Conservation (phyloP, 2,797 vertebrate species). For the Geotrypetes seraphini region DNA sequence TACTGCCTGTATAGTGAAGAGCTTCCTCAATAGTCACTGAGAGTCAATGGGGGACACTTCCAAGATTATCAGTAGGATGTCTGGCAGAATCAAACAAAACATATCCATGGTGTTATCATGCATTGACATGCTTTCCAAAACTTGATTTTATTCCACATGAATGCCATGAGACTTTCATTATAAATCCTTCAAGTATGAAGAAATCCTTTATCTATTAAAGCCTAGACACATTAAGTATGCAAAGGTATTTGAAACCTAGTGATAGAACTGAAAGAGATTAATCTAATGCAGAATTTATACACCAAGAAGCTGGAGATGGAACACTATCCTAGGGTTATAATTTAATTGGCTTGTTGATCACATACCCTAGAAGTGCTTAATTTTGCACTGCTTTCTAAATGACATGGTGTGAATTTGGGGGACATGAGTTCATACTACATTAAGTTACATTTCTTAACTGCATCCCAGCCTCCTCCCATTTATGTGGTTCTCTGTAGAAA, state of each 20-base stretch:
- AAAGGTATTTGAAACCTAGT: conserved; percentile 46
- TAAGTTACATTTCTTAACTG: too few species aligned
- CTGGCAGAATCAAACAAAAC: too few species aligned
- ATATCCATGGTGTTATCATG: too few species aligned
- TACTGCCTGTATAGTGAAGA: too few species aligned
- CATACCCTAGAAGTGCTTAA: conserved; percentile 14
- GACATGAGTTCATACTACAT: conserved; percentile 14
- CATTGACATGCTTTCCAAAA: too few species aligned
- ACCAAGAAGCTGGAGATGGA: conserved; percentile 22
- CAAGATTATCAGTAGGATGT: too few species aligned
- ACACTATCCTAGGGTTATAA: conserved; percentile 28
- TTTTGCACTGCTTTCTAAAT: conserved; percentile 36
- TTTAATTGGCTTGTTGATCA: conserved; percentile 32
- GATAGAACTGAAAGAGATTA: conserved; percentile 51
- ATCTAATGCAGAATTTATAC: conserved; percentile 34
- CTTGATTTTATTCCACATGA: conserved; percentile 10
- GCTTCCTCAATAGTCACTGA: too few species aligned
- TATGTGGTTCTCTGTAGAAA: too few species aligned
- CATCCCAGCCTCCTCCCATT: too few species aligned
- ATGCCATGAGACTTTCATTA: conserved; percentile 36
- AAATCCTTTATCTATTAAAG: conserved; percentile 49
- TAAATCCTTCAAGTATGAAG: conserved; percentile 53
- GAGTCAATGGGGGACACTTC: too few species aligned
- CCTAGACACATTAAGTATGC: conserved; percentile 33
- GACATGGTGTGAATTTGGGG: conserved; percentile 35